Evolutionary conservation across 37 sponge, comb jelly and placozoan genomes (phyloP).

Genomic region (Halisarca cf. caerulea): DNA sequence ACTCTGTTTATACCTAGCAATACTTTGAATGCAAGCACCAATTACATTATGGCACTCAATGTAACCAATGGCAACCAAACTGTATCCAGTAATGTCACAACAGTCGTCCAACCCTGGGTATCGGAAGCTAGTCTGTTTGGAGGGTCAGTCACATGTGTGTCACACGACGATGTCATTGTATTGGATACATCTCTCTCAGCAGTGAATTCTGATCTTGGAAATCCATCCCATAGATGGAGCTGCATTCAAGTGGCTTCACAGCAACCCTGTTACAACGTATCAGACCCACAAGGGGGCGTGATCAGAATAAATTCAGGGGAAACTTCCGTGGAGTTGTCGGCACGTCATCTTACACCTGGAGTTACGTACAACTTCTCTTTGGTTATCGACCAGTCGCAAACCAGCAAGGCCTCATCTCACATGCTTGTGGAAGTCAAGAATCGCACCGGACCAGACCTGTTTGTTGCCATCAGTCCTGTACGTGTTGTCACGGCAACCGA

Average conservation of each 20-base stretch:
- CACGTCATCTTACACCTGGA: constrained; percentile 10
- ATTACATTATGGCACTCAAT: constrained; percentile 19
- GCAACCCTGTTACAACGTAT: constrained; percentile 62
- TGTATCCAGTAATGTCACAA: not conserved
- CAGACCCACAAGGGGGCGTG: constrained; percentile 7
- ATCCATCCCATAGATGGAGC: constrained; percentile 43
- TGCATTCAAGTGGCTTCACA: constrained; percentile 17
- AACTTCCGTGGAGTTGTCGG: not conserved
- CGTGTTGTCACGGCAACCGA: constrained; percentile 7
- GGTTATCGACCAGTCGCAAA: constrained; percentile 12
- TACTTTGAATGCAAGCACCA: constrained; percentile 1
- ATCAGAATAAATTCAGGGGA: constrained; percentile 11
- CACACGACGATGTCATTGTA: constrained; percentile 19
- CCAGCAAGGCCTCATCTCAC: not conserved
- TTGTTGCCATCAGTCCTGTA: constrained; percentile 31
- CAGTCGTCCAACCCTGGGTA: not conserved
- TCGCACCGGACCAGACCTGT: not conserved
- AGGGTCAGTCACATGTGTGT: constrained; percentile 32
- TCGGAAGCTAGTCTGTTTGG: constrained; percentile 46
- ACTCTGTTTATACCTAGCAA: constrained; percentile 35
- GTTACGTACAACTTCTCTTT: constrained; percentile 42
- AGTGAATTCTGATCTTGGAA: not conserved
- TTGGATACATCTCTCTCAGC: constrained; percentile 52
- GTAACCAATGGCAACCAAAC: not conserved
- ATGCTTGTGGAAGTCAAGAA: not conserved